Conservation (phyloP, 2,797 vertebrate species). For the Florisuga fusca region DNA sequence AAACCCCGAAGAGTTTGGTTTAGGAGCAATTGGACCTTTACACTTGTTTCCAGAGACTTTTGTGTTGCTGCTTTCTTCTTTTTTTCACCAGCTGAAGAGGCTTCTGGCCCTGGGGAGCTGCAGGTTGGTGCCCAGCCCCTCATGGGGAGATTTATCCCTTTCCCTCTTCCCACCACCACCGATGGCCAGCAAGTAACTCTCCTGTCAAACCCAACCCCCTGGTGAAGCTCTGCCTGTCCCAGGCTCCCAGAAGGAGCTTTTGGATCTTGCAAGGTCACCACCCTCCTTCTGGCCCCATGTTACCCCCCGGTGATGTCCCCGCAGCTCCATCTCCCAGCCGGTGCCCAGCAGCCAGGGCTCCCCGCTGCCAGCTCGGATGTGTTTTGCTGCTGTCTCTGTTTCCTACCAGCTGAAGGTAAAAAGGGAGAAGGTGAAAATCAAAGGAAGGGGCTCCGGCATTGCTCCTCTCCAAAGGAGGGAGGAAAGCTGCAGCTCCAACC, state of each 20-base stretch:
- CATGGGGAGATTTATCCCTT: neutral
- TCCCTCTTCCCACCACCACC: neutral
- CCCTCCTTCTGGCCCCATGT: neutral
- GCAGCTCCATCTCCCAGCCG: neutral
- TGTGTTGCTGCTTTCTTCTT: neutral
- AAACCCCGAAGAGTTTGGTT: neutral
- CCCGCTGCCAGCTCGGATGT: neutral
- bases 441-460: constrained; percentile 45
- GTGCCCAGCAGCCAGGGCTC: neutral
- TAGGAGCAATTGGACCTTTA: neutral
- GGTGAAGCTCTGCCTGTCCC: neutral
- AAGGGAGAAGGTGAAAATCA: constrained; percentile 61
- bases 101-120: neutral
- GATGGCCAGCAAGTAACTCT: neutral
- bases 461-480: constrained; percentile 81
- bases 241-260: neutral
- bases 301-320: too few species aligned
- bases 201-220: neutral
- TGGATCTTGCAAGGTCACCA: neutral
- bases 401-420: neutral
- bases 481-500: constrained; percentile 82
- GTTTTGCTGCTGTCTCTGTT: neutral
- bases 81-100: neutral
- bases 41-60: neutral
- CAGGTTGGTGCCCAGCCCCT: neutral